A percentile compares a stretch with the other conserved stretches of the same genome.
Evolutionary conservation across 2,797 vertebrate genomes (phyloP).

Genomic region (Aplochiton taeniatus): DNA sequence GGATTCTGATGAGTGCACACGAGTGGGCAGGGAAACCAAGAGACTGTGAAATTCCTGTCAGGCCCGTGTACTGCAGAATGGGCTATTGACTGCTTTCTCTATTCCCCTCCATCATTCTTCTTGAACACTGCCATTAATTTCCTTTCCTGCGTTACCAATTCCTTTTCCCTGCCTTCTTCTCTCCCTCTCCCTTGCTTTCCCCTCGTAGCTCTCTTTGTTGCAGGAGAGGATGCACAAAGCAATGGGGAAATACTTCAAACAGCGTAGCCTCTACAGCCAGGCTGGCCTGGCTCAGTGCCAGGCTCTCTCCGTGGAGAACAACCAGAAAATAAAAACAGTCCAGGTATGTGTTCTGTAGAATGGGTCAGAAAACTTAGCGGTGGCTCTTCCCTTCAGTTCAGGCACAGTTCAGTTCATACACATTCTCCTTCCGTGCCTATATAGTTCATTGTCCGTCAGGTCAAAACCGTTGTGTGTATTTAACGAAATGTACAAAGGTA

Average conservation of each 20-base stretch:
- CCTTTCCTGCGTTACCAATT: constrained; percentile 94
- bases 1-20: constrained; percentile 99
- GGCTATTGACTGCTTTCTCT: constrained; percentile 99
- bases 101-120: constrained; percentile 99
- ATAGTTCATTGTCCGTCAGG: too few relatives aligned
- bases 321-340: constrained; percentile 95
- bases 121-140: constrained; percentile 99
- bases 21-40: constrained; percentile 99
- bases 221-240: constrained; percentile 83
- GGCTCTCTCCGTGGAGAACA: constrained; percentile 86
- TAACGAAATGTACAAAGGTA: too few relatives aligned
- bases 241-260: constrained; percentile 83
- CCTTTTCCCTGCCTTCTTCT: constrained; percentile 80
- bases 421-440: not conserved
- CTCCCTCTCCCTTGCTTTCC: constrained; percentile 47
- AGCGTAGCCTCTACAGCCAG: constrained; percentile 83
- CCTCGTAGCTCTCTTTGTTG: constrained; percentile 87
- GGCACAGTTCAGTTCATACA: not conserved
- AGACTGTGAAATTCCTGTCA: constrained; percentile 99
- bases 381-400: not conserved
- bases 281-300: constrained; percentile 89
- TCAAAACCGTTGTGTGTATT: too few relatives aligned
- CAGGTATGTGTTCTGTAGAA: constrained; percentile 87
- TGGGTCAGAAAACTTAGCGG: not conserved
- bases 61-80: constrained; percentile 97